Conservation (phyloP, 2,888 invertebrate genomes). For the Rhaphigaster nebulosa region DNA sequence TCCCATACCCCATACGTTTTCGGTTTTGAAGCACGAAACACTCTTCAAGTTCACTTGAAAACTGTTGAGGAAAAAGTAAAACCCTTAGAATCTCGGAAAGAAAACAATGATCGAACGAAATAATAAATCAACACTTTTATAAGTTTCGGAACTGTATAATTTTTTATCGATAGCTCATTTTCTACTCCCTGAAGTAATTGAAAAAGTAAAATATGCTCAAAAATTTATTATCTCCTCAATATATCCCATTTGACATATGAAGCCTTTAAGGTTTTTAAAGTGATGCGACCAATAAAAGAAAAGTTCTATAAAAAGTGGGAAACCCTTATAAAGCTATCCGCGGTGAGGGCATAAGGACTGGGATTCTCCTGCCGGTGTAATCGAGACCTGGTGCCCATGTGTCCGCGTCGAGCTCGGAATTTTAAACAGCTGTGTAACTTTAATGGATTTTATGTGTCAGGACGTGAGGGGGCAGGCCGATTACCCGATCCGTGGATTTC, state of each 20-base stretch:
- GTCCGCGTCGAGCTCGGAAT: constrained; percentile 39
- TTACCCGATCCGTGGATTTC: constrained; percentile 39
- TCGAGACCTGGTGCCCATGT: constrained; percentile 48
- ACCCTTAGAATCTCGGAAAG: no score
- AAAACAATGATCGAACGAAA: no score
- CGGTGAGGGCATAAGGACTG: constrained; percentile 21
- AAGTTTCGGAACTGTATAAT: no score
- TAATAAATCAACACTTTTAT: no score
- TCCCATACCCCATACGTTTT: no score
- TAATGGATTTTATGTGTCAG: constrained; percentile 49
- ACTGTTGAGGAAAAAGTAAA: no score
- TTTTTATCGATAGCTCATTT: no score
- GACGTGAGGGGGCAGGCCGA: constrained; percentile 21
- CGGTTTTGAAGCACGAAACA: no score
- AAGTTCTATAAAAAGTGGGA: constrained; percentile 1
- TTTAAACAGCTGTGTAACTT: constrained; percentile 49
- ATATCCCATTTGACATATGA: not conserved
- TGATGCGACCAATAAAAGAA: constrained; percentile 1
- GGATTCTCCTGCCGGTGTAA: constrained; percentile 15
- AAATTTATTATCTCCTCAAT: not conserved
- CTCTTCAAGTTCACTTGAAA: no score
- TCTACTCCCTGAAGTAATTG: not conserved
- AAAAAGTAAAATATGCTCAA: not conserved
- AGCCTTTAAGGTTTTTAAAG: not conserved
- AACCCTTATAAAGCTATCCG: constrained; percentile 16